Percentiles rank a stretch among this genome's conserved stretches.
These are phyloP conservation scores for Trematomus loennbergii DNA, from an alignment of 2,113 vertebrate species.

Conservation along the genomic window DNA sequence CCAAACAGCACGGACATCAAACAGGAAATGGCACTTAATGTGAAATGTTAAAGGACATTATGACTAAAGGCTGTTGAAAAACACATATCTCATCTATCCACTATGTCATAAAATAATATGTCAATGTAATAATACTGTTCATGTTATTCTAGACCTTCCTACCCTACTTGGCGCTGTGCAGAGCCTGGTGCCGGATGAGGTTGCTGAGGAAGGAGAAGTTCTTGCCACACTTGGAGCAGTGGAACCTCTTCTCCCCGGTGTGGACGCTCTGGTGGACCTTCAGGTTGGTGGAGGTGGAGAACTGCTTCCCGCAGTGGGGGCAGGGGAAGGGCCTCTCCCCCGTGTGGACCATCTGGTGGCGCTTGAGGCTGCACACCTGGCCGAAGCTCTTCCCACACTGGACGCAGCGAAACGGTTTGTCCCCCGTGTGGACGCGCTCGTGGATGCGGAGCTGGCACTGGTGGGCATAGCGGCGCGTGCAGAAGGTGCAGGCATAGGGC, in stretches of 20 bases:
- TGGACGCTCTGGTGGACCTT: slow-evolving; percentile 76
- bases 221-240: slow-evolving; percentile 70
- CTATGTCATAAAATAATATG: not conserved
- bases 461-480: slow-evolving; percentile 53
- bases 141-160: not conserved
- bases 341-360: slow-evolving; percentile 72
- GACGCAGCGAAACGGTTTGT: slow-evolving; percentile 63
- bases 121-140: not conserved
- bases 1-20: not conserved
- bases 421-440: slow-evolving; percentile 54
- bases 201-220: slow-evolving; percentile 71
- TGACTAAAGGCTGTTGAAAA: not conserved
- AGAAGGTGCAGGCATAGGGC: slow-evolving; percentile 52
- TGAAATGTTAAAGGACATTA: not conserved
- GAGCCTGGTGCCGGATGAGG: slow-evolving; percentile 66
- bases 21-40: not conserved
- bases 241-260: slow-evolving; percentile 64
- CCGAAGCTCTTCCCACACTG: slow-evolving; percentile 68
- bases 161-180: slow-evolving; percentile 50
- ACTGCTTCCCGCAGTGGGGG: slow-evolving; percentile 69
- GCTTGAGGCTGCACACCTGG: slow-evolving; percentile 65
- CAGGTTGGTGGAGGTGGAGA: slow-evolving; percentile 66
- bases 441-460: slow-evolving; percentile 62
- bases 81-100: not conserved
- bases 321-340: slow-evolving; percentile 68